Conservation (phyloP, 1,140 invertebrate genomes). For the Teleogryllus occipitalis region DNA sequence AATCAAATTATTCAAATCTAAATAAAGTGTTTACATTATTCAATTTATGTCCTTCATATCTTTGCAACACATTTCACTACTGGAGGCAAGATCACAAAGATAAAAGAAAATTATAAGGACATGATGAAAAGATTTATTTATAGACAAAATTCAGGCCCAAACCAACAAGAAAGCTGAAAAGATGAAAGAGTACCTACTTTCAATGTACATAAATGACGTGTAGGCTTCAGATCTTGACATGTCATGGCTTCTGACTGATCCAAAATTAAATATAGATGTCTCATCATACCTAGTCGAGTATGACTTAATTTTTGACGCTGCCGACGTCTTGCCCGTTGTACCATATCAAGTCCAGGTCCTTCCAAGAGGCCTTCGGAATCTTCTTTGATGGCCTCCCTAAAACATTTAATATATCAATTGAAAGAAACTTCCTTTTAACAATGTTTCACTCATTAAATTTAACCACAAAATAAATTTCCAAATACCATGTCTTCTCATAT, state of each 20-base stretch:
- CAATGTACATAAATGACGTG: slow-evolving; percentile 76
- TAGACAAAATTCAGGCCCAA: not conserved
- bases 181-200: slow-evolving; percentile 53
- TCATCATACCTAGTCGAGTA: slow-evolving; percentile 89
- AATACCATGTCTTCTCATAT: slow-evolving; percentile 92
- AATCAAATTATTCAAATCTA: no score
- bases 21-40: no score
- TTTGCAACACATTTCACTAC: no score
- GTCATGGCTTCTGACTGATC: slow-evolving; percentile 92
- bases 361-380: slow-evolving; percentile 88
- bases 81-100: no score
- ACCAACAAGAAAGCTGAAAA: not conserved
- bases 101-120: not conserved
- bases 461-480: slow-evolving; percentile 18
- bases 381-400: slow-evolving; percentile 93
- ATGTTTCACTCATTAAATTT: not conserved
- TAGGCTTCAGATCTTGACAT: slow-evolving; percentile 91
- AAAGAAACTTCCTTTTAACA: not conserved
- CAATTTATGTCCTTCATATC: no score
- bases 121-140: slow-evolving; percentile 13
- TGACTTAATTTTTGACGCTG: slow-evolving; percentile 60
- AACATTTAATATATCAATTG: slow-evolving; percentile 6
- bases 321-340: slow-evolving; percentile 73
- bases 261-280: slow-evolving; percentile 84
- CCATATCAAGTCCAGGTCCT: slow-evolving; percentile 79